Percentiles rank a stretch among this genome's conserved stretches.
Conservation (phyloP, 2,797 vertebrate genomes). For the Threskiornis aethiopicus region DNA sequence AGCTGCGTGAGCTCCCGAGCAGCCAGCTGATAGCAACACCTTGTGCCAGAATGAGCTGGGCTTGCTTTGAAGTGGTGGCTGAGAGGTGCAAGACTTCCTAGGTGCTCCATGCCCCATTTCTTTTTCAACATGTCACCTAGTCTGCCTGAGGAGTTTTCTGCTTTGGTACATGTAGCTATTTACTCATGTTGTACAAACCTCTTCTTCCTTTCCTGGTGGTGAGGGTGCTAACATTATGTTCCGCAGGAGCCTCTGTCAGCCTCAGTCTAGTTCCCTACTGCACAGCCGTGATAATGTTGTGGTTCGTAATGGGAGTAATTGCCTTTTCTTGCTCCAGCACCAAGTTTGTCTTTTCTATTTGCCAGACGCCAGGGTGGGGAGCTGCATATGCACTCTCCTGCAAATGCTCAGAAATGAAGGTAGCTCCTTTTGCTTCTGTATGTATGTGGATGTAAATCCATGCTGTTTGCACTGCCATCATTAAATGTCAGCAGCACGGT, state of each 20-base stretch:
- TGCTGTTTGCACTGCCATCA: neutral
- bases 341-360: neutral
- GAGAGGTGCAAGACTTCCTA: neutral
- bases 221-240: neutral
- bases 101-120: neutral
- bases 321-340: neutral
- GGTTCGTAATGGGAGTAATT: neutral
- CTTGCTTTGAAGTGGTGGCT: neutral
- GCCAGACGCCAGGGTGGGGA: neutral
- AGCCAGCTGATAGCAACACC: neutral
- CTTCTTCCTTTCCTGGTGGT: neutral
- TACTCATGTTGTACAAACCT: neutral
- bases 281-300: neutral
- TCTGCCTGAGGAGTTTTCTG: neutral
- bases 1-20: neutral
- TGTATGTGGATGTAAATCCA: neutral
- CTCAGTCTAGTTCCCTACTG: neutral
- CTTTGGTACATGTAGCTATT: neutral
- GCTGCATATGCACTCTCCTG: rapidly evolving
- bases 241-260: neutral
- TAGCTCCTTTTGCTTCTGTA: neutral
- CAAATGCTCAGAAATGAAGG: neutral
- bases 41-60: neutral
- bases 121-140: neutral
- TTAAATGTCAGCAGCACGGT: neutral